Evolutionary conservation across 2,797 vertebrate species (phyloP).

Genomic region (Botia kubotai): DNA sequence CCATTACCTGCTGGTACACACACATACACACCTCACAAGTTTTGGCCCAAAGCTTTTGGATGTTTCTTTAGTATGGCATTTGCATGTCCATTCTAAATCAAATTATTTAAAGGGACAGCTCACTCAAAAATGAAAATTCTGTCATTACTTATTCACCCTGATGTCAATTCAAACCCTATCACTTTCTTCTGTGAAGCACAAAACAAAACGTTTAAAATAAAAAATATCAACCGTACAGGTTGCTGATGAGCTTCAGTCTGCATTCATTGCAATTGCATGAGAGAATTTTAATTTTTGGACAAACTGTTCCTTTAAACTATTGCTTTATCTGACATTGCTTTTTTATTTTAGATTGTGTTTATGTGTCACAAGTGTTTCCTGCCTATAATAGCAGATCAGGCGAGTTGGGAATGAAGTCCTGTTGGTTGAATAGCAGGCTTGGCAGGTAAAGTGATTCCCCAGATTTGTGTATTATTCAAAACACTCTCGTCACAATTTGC

Average conservation of each 20-base stretch:
- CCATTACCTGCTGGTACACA: conserved; percentile 27
- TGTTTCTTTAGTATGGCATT: neutral
- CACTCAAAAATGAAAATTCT: too few species aligned
- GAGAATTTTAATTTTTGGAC: neutral
- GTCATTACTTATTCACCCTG: too few species aligned
- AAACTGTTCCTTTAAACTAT: neutral
- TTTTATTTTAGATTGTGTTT: neutral
- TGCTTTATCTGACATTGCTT: neutral
- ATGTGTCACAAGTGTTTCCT: neutral
- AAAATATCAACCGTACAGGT: too few species aligned
- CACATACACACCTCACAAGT: neutral
- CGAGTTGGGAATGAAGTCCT: conserved; percentile 4
- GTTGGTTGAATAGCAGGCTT: conserved; percentile 26
- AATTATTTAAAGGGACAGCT: neutral
- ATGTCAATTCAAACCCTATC: too few species aligned
- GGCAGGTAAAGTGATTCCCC: conserved; percentile 53
- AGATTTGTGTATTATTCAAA: conserved; percentile 60
- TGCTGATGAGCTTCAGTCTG: neutral
- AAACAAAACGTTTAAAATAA: too few species aligned
- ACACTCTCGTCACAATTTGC: conserved; percentile 44
- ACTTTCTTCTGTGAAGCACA: too few species aligned
- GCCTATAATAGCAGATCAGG: conserved; percentile 6
- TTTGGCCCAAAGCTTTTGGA: neutral
- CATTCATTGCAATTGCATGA: neutral
- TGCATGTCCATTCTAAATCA: neutral